Conservation (phyloP, 2,797 vertebrate genomes). For the Clamator glandarius region DNA sequence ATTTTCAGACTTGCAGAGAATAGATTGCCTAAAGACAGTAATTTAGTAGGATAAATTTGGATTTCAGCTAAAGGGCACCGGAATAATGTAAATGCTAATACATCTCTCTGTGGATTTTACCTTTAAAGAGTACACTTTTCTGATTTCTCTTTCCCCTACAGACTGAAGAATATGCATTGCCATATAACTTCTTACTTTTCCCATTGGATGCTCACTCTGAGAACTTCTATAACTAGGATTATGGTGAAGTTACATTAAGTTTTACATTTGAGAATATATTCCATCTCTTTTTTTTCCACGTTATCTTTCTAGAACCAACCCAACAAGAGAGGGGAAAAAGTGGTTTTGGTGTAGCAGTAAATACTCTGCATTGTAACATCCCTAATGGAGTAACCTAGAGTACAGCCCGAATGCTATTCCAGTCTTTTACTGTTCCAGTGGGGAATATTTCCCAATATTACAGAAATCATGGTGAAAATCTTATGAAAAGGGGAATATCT, state of each 20-base stretch:
- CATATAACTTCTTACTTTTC: background rate
- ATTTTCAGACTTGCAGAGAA: background rate
- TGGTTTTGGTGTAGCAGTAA: background rate
- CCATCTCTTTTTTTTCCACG: background rate
- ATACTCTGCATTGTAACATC: background rate
- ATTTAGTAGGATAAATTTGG: constrained; percentile 13
- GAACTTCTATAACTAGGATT: background rate
- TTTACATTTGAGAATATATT: background rate
- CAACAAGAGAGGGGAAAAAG: background rate
- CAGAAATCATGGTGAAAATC: background rate
- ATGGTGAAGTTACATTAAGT: background rate
- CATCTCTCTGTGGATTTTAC: constrained; percentile 12
- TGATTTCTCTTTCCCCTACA: background rate
- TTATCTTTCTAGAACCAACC: background rate
- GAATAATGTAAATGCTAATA: constrained; percentile 19
- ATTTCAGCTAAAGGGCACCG: constrained; percentile 9
- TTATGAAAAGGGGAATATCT: background rate
- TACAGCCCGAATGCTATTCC: background rate
- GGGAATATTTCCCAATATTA: background rate
- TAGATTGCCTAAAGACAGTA: background rate
- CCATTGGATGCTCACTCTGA: background rate
- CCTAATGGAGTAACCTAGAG: background rate
- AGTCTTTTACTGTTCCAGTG: background rate
- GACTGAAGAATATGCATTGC: background rate
- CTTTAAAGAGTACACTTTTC: constrained; percentile 13